These are phyloP conservation scores for Pseudococcus viburni DNA, from an alignment of 2,888 invertebrate species.

Conservation along the genomic window DNA sequence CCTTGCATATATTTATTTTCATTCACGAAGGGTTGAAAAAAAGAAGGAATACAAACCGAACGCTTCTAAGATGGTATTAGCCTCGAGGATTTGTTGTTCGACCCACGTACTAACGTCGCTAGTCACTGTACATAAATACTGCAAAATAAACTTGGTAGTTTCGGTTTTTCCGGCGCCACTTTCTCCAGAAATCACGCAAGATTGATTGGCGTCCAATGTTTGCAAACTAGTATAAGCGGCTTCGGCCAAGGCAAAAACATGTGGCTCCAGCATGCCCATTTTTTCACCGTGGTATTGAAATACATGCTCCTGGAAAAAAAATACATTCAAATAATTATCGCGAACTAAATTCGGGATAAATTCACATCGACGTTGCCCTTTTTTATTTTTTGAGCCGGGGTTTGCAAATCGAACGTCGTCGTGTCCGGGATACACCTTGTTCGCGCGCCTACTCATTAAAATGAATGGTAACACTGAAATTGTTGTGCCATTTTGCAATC, in stretches of 20 bases:
- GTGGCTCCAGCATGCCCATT: slow-evolving; percentile 85
- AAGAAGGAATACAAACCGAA: slow-evolving; percentile 79
- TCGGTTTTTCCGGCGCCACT: slow-evolving; percentile 95
- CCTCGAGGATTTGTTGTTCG: slow-evolving; percentile 95
- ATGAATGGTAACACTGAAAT: slow-evolving; percentile 56
- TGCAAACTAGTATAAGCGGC: slow-evolving; percentile 86
- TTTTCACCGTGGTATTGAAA: slow-evolving; percentile 86
- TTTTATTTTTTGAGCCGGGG: not conserved
- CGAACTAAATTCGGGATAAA: not conserved
- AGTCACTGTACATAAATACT: slow-evolving; percentile 91
- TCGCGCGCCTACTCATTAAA: slow-evolving; percentile 19
- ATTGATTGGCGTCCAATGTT: slow-evolving; percentile 78
- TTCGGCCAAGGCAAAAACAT: slow-evolving; percentile 92
- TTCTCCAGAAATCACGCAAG: slow-evolving; percentile 92
- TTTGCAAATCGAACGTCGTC: not conserved
- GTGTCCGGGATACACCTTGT: not conserved
- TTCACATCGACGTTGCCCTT: not conserved
- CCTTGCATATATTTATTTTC: not conserved
- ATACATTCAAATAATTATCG: not conserved
- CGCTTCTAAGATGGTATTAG: slow-evolving; percentile 92
- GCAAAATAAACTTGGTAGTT: slow-evolving; percentile 91
- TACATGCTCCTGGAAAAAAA: slow-evolving; percentile 83
- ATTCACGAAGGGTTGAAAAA: not conserved
- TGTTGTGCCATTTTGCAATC: slow-evolving; percentile 62
- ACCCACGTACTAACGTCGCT: slow-evolving; percentile 90